Base-by-base conservation (phyloP, 2,113 vertebrate species). In the Thomomys bottae region DNA sequence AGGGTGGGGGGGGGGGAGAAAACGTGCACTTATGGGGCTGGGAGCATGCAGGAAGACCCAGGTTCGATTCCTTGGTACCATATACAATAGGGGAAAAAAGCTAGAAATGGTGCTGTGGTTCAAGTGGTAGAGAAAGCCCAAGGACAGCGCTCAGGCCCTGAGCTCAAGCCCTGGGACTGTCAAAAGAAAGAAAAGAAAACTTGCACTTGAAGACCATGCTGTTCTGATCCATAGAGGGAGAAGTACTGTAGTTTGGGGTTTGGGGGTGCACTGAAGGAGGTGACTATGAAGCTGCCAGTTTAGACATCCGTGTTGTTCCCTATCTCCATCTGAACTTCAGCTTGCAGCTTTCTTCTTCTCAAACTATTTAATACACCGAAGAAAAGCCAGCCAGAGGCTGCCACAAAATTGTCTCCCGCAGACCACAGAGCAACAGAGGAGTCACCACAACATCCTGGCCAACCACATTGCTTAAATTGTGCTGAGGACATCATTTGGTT, bases 311-410 rank as follows among this genome's bases (percentile, higher is more conserved):
- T 1, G 38, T 15, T 18, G 61, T 23, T 36, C 18, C 18, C 30
- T 57, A 54, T 57, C 76, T 92, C 80, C 77, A 49, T 64, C 75
- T 81, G 11, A 73, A 88, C 28, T 28, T 86, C 73, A 54, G 9
- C n/a, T 72, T 63, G 45, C 32, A 72, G 67, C 80, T 49, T 45
- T 81, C 49, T 38, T 91, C 72, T 68, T 76, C 71, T 82, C 66
- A 89, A 81, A 82, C n/a, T 57, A 24, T 84, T 63, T 66, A 38
- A 76, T 45, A 81, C 0, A 88, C 45, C 45, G 34, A 93, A 90
- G 86, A 34, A 87, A 81, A 87, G 28, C 17, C 26, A 80, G 63
- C 66, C 61, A 94, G 79, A 63, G 15, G 72, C 45, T 36, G 59
- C 79, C 84, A 77, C 87, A 89, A 89, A 75, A 54, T 40, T 1